Percentiles rank a stretch among this genome's conserved stretches.
These are phyloP conservation scores for Enoplolaimus lenunculus DNA, from an alignment of 2,888 invertebrate genomes.

Conservation along the genomic window DNA sequence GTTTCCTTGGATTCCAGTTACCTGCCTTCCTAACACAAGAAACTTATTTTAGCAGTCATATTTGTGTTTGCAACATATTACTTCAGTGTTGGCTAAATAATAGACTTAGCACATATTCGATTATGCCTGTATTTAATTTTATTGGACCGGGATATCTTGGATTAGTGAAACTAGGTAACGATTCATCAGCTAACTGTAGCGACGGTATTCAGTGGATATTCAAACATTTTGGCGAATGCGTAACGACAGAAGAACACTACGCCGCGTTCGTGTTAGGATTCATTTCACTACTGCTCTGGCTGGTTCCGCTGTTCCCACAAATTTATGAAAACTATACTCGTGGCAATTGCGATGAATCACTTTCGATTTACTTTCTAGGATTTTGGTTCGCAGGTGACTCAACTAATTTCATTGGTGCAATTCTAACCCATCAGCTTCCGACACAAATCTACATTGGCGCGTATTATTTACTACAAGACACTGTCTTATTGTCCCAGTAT, in stretches of 20 bases:
- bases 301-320: slow-evolving; percentile 37
- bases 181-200: slow-evolving; percentile 11
- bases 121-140: too few species aligned
- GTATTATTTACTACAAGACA: slow-evolving; percentile 24
- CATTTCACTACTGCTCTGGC: slow-evolving; percentile 32
- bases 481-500: slow-evolving; percentile 21
- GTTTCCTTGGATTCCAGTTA: too few species aligned
- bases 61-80: too few species aligned
- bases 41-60: too few species aligned
- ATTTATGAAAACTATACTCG: slow-evolving; percentile 36
- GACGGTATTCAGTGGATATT: slow-evolving; percentile 22
- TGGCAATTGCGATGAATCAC: slow-evolving; percentile 38
- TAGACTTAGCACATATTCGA: too few species aligned
- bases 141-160: too few species aligned
- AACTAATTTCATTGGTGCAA: slow-evolving; percentile 42
- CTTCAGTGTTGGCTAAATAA: too few species aligned
- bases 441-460: slow-evolving; percentile 31
- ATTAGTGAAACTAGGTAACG: too few species aligned
- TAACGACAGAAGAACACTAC: not conserved
- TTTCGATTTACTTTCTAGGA: slow-evolving; percentile 41
- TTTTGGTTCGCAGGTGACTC: slow-evolving; percentile 44
- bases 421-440: slow-evolving; percentile 39
- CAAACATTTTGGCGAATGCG: slow-evolving; percentile 22
- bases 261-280: slow-evolving; percentile 25
- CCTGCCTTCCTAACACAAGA: too few species aligned